Base-by-base conservation (phyloP, 2,888 invertebrate species). In the Temnothorax ravouxi region DNA sequence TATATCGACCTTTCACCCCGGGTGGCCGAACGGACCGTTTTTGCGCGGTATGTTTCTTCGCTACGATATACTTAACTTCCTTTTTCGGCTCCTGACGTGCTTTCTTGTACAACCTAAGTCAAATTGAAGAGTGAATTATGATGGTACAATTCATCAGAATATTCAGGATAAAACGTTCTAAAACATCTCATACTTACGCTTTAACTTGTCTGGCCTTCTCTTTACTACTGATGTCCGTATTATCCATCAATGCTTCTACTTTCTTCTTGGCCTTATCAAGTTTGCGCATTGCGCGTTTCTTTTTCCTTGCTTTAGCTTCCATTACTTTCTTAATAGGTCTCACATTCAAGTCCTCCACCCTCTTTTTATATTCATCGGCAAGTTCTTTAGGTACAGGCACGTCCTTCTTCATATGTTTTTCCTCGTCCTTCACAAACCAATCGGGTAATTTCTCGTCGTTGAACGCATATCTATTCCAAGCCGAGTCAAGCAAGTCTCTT, bases 271-370 rank as follows among this genome's bases (percentile, higher is more conserved):
- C 99, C 92, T 97, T 98, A 89, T 99, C 98, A 95, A 99, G 95
- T 94, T 97, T 97, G 93, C 97, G 97, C 84, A 98, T 94, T 87
- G 98, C 97, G 88, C 98, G 97, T 95, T 97, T 97, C 97, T 99
- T 99, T 96, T 99, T 99, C 81, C 99, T 97, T 0, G 99, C 99
- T 95, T 99, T 99, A 0, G 99, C 99, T 95, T 99, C 99, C 90
- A 99, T 97, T 0, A 99, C 98, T 95, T 99, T 99, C 95, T 99
- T 99, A 86, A 99, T 99, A 18, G 99, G 99, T 86, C 99, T 96
- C 0, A 97, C 98, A 95, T 99, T 98, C 56, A 99, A 97, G 89
- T 99, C 99, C 94, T 97, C 96, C 18, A 97, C 95, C 91, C 97
- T 96, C 88, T 97, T 97, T 90, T 97, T 97, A 94, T 99, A 99